These are phyloP conservation scores for Archips xylosteana DNA, from an alignment of 2,888 invertebrate species.

Conservation along the genomic window DNA sequence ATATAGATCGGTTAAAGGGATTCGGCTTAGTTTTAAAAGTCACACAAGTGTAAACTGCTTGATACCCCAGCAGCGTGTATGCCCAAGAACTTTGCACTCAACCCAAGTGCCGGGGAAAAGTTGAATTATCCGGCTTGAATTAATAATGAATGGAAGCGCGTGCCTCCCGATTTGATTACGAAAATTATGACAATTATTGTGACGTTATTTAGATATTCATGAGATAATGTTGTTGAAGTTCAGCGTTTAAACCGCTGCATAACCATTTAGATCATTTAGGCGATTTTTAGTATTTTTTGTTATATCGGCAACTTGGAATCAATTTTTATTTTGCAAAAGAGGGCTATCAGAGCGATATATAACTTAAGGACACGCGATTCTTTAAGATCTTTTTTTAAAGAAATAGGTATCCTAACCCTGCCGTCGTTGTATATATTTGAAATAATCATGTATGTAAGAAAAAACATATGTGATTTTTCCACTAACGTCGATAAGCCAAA, in stretches of 20 bases:
- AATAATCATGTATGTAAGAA: too few relatives aligned
- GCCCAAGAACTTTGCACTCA: conserved; percentile 36
- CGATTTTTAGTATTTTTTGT: too few relatives aligned
- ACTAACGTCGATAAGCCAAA: too few relatives aligned
- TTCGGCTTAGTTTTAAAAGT: not conserved
- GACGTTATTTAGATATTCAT: not conserved
- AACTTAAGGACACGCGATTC: too few relatives aligned
- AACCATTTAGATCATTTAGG: too few relatives aligned
- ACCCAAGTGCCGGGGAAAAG: conserved; percentile 32
- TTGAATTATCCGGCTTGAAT: conserved; percentile 39
- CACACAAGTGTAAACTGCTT: conserved; percentile 8
- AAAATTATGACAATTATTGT: conserved; percentile 12
- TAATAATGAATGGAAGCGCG: conserved; percentile 26
- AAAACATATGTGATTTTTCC: too few relatives aligned
- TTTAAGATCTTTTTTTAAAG: too few relatives aligned
- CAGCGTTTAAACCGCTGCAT: not conserved
- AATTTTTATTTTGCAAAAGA: too few relatives aligned
- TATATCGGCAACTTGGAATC: too few relatives aligned
- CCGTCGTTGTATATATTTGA: too few relatives aligned
- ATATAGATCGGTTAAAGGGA: not conserved
- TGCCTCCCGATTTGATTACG: conserved; percentile 23
- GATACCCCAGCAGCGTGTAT: conserved; percentile 30
- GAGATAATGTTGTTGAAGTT: not conserved
- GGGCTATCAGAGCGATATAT: too few relatives aligned
- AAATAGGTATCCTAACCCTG: too few relatives aligned